These are phyloP conservation scores for Limnothrissa miodon DNA, from an alignment of 2,113 vertebrate species.

Conservation along the genomic window DNA sequence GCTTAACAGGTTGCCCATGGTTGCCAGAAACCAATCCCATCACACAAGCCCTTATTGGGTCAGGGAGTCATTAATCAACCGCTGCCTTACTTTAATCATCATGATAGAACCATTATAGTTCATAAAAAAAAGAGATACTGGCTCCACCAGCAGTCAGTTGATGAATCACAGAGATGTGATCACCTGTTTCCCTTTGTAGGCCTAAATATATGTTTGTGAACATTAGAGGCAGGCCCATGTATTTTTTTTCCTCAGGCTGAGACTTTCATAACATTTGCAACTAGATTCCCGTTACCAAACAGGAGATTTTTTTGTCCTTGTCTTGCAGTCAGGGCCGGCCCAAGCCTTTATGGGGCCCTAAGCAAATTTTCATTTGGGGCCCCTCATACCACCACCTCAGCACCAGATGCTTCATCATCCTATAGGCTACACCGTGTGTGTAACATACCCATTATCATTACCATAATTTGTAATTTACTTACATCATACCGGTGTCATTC, in stretches of 20 bases:
- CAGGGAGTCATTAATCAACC: neutral
- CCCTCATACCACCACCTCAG: too few species aligned
- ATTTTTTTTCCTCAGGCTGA: too few species aligned
- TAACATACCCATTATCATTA: too few species aligned
- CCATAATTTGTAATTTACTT: too few species aligned
- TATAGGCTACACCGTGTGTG: too few species aligned
- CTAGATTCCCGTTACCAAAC: neutral
- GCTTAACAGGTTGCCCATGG: neutral
- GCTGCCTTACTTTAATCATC: neutral
- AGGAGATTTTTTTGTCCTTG: neutral
- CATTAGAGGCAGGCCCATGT: neutral
- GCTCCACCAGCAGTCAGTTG: neutral
- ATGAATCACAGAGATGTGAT: neutral
- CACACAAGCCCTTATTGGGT: neutral
- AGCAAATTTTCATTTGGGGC: too few species aligned
- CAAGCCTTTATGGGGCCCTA: too few species aligned
- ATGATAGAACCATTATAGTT: neutral
- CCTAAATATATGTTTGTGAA: neutral
- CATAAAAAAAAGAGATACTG: neutral
- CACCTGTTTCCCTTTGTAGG: neutral
- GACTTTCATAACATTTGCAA: neutral
- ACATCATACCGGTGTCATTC: too few species aligned
- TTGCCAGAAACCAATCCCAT: neutral
- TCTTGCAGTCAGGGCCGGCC: too few species aligned
- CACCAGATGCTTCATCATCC: too few species aligned